Base-by-base conservation (phyloP, 2,888 invertebrate species). In the Auanema sp. region DNA sequence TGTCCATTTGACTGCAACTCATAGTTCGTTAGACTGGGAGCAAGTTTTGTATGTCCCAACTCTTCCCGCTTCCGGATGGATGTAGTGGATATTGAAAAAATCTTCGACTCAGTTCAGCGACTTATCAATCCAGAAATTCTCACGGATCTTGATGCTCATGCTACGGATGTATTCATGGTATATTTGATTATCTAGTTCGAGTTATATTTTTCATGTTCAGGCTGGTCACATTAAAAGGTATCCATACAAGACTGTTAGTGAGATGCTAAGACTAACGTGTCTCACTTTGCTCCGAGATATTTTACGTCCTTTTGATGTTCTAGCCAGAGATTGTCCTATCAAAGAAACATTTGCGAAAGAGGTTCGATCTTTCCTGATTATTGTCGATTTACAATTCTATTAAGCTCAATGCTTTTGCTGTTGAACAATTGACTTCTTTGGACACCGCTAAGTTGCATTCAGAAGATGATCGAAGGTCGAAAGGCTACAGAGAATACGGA, bases 171-270 rank as follows among this genome's bases (percentile, higher is more conserved):
- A 4, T 75, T 63, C 43, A 23, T 49, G 53, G 69, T 67, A 10
- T 49, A 62, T 63, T n/a, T 53, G 23, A n/a, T n/a, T n/a, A n/a
- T n/a, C n/a, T n/a, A n/a, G n/a, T n/a, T 11, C 50, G 16, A 50
- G 2, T 21, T 11, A 1, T 33, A 40, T 8, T 3, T 12, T 40
- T 25, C 2, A 55, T 10, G 44, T 12, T 23, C 33, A 58, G 55
- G 53, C 49, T n/a, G 44, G 58, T 12, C 23, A 85, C 65, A 83
- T 88, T 53, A 88, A 90, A 85, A 89, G 91, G 55, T 95, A 93
- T 83, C 93, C 93, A 0, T 96, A 96, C 85, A 91, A 91, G 83
- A 92, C 92, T 0, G 93, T 95, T 84, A 94, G 93, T 65, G 97
- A 98, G 85, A 93, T 93, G 0, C 87, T 97, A 60, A 94, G 92